Evolutionary conservation across 1,140 invertebrate species (phyloP), one percentile per base, ranked within the genome.

Genomic region (Bombus consobrinus): DNA sequence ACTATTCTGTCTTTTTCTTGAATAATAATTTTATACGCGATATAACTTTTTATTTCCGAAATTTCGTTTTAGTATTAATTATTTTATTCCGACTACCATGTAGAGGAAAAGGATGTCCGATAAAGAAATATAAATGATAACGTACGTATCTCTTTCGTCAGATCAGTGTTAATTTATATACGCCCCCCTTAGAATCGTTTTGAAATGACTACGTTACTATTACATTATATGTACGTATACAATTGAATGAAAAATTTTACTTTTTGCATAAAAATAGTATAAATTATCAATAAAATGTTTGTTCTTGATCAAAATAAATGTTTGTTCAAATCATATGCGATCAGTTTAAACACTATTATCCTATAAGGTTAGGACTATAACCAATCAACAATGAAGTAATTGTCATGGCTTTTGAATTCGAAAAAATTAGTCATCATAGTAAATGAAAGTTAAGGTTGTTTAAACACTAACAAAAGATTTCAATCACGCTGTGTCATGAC

Each of bases 31-130:
- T 18, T 18, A 34, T n/a, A 39, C 10, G 4, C 3, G 22, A 53
- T 47, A 68, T 34, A 37, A 13, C 64, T 8, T 4, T 22, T 1
- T 15, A 25, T 18, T 41, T 64, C 28, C 4, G 13, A 32, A 72
- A 53, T 57, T 72, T 66, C 13, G 3, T 59, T 43, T 9, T 39
- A 73, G 3, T 5, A 15, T 72, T 77, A 66, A 77, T 68, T 59
- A 59, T 34, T 84, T 79, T 32, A 79, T 41, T 59, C 66, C 5
- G 28, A 25, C 15, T 74, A 59, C 9, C 39, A 32, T 28, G 15
- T n/a, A 69, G 69, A 92, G 92, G 91, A 92, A 92, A 90, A 91
- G 91, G 92, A 92, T 92, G 89, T 88, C 28, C 47, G 91, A 92
- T 92, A 92, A 86, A 79, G 73, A 85, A 83, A 82, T 59, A 62